These are phyloP conservation scores for Ceyx melanurus DNA, from an alignment of 2,113 vertebrate genomes.

Conservation along the genomic window DNA sequence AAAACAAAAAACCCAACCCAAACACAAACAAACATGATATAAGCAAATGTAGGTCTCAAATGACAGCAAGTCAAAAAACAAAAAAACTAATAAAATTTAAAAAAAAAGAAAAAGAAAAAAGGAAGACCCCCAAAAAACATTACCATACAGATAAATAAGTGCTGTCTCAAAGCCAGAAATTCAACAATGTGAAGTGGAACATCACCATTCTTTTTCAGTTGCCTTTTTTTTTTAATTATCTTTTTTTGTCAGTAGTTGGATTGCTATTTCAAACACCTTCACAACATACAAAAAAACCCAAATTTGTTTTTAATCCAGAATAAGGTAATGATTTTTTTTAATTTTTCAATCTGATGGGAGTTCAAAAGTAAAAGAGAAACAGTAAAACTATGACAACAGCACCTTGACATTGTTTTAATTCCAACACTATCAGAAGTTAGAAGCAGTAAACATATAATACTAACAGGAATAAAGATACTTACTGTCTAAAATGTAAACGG, in stretches of 20 bases:
- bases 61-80: background rate
- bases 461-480: conserved; percentile 93
- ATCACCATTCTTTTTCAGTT: conserved; percentile 85
- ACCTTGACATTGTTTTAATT: conserved; percentile 99
- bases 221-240: conserved; percentile 83
- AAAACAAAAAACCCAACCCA: background rate
- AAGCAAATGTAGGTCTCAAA: conserved; percentile 47
- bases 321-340: conserved; percentile 77
- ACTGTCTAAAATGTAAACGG: conserved; percentile 97
- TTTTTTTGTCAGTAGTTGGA: conserved; percentile 94
- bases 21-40: conserved; percentile 56
- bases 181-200: conserved; percentile 64
- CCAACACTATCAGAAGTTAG: conserved; percentile 98
- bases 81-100: background rate
- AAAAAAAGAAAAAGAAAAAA: background rate
- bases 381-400: conserved; percentile 99
- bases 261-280: conserved; percentile 96
- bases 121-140: background rate
- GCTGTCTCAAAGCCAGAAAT: conserved; percentile 32
- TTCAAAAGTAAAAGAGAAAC: conserved; percentile 84
- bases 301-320: conserved; percentile 86
- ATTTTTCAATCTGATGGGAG: conserved; percentile 82
- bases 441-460: conserved; percentile 99
- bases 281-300: conserved; percentile 90
- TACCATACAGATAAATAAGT: conserved; percentile 14